A percentile compares a stretch with the other conserved stretches of the same genome.
Evolutionary conservation across 2,113 vertebrate genomes (phyloP).

Genomic region (Prolemur simus): DNA sequence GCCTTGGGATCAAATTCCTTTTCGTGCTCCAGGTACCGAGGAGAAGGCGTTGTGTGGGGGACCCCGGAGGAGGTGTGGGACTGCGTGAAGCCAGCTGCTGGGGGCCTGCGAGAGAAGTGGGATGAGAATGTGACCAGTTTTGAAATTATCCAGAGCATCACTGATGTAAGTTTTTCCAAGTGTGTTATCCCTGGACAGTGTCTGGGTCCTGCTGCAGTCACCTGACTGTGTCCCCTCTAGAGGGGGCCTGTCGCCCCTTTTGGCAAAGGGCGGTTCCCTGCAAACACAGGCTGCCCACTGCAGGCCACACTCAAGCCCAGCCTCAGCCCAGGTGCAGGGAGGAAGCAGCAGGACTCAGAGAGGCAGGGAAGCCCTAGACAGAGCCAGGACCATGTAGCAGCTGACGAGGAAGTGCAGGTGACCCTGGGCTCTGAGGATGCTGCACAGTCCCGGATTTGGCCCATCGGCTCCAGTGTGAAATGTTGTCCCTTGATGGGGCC

Average conservation of each 20-base stretch:
- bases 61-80: slow-evolving; percentile 89
- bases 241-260: background rate
- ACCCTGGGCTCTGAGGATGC: background rate
- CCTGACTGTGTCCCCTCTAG: background rate
- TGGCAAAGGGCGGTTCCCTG: too few species aligned
- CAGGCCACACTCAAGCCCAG: background rate
- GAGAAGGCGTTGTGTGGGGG: slow-evolving; percentile 87
- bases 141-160: slow-evolving; percentile 89
- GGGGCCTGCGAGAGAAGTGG: slow-evolving; percentile 91
- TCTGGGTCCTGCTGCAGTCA: background rate
- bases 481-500: background rate
- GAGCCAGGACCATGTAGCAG: background rate
- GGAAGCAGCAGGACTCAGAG: background rate
- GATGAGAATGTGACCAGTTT: slow-evolving; percentile 93
- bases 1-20: background rate
- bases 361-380: background rate
- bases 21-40: slow-evolving; percentile 88
- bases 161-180: slow-evolving; percentile 84
- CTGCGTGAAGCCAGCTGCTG: slow-evolving; percentile 90
- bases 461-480: background rate
- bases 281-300: too few species aligned
- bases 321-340: background rate
- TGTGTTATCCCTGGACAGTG: rapidly evolving
- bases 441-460: background rate
- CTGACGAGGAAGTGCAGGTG: rapidly evolving